Percentiles rank a stretch among this genome's conserved stretches.
Conservation (phyloP, 2,113 vertebrate species). For the Cettia cetti region DNA sequence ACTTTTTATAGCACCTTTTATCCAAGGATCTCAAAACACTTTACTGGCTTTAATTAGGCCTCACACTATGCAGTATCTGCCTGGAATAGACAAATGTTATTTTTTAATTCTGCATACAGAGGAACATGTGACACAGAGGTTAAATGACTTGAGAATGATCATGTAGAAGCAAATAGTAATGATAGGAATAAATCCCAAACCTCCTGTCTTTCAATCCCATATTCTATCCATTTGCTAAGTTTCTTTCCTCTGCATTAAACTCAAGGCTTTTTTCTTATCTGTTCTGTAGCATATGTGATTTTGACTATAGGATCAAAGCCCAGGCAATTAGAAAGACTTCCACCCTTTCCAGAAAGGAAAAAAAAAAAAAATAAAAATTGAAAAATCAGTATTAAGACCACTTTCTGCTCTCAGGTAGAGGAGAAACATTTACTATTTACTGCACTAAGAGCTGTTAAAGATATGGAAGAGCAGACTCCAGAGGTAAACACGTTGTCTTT, state of each 20-base stretch:
- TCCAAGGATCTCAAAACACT: conserved; percentile 24
- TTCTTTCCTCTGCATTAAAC: not conserved
- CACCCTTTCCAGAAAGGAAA: not conserved
- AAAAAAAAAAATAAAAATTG: not conserved
- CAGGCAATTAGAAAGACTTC: not conserved
- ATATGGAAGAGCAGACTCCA: not conserved
- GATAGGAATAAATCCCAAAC: not conserved
- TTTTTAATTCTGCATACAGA: not conserved
- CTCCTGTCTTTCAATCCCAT: not conserved
- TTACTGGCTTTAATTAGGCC: conserved; percentile 29
- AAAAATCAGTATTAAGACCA: not conserved
- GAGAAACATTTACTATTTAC: not conserved
- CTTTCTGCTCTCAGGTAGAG: not conserved
- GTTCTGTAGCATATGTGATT: not conserved
- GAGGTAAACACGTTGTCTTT: not conserved
- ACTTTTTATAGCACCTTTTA: conserved; percentile 39
- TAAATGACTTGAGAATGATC: not conserved
- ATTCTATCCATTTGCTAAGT: not conserved
- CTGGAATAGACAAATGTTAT: not conserved
- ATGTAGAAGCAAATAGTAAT: not conserved
- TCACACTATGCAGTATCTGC: not conserved
- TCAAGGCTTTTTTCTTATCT: not conserved
- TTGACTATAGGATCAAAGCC: not conserved
- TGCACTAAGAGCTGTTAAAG: not conserved
- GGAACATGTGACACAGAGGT: not conserved